Evolutionary conservation across 2,797 vertebrate genomes (phyloP), one percentile per base, ranked within the genome.

Genomic region (Leptoclinus maculatus): DNA sequence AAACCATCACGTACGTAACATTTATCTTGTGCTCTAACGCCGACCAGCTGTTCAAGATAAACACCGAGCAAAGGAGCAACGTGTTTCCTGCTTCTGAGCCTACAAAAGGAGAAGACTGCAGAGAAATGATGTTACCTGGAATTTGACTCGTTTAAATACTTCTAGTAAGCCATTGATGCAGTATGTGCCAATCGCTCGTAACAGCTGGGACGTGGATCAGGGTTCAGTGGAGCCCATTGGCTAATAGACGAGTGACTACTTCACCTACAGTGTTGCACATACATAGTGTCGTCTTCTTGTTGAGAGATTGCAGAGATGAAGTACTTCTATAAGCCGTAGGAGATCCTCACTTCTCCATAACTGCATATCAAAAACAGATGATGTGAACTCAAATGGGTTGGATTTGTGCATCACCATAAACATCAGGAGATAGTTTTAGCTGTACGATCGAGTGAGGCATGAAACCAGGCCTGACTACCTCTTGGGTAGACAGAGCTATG

Each of bases 1-100:
- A 76, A 39, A 66, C 10, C 34, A 17, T 56, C n/a, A 7, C 41
- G 29, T 32, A 69, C 13, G 17, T 59, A 57, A 62, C 36, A 38
- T 70, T 66, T 54, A 68, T 79, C 66, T 62, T 25, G 0, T n/a
- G 47, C 57, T 67, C 19, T 71, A 74, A 85, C 34, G 58, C 51
- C 4, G 5, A 67, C 39, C 87, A 65, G 67, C 74, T 85, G 78
- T 27, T 71, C 29, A 9, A 66, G 62, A 71, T 66, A 43, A 71
- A 65, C 64, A 23, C 41, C 23, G 21, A 32, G 53, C 38, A 32
- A 47, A 59, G 25, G 27, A 78, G 38, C 25, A 3, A 12, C 14
- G 11, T 59, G 67, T 66, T 57, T 57, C 39, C 56, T 79, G 4
- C n/a, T 12, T 79, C 43, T 60, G 32, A 32, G 9, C 27, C 66